Evolutionary conservation across 2,797 vertebrate genomes (phyloP), one percentile per base, ranked within the genome.

Genomic region (Spondyliosoma cantharus): DNA sequence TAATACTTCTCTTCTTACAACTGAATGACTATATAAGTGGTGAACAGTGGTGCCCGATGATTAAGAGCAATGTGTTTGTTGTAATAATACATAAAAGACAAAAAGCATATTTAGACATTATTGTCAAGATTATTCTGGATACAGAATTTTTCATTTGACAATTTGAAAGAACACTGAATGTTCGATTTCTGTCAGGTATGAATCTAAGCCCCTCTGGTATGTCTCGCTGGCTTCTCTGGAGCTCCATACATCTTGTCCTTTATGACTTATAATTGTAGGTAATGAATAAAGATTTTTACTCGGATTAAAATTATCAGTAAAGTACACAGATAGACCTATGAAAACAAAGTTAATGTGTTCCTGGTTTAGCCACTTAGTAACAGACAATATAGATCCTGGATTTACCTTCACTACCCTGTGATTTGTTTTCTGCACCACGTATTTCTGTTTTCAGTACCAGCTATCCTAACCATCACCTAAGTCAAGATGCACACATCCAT

Each of bases 1-100:
- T 17, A 80, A 71, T 74, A 27, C 15, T 16, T 63, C 29, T 32
- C 29, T 60, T 67, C 29, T 58, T 42, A 56, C n/a, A 11, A 63
- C 2, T 37, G 8, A 37, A 37, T 37, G 7, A 37, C 32, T 37
- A 37, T 37, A 37, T 8, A 37, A 37, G 32, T 37, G 29, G 29
- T 8, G 7, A 37, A 37, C 32, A 37, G 32, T 37, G 8, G 32
- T 37, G 24, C 27, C 25, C 29, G 29, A 11, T 16, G 20, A 54
- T 43, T 46, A 3, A 20, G 4, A 53, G 32, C 14, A 53, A 63
- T 63, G 68, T 57, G 5, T 74, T 72, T 58, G 15, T 53, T 24
- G 8, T n/a, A 57, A 49, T 37, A 43, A 64, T 32, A 57, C 56
- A 46, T 60, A 49, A 45, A 78, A 42, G 25, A 24, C 49, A 66